phyloP scores from a whole-genome alignment of 64 coral and sea anemone species.

The Anthopleura sola region DNA sequence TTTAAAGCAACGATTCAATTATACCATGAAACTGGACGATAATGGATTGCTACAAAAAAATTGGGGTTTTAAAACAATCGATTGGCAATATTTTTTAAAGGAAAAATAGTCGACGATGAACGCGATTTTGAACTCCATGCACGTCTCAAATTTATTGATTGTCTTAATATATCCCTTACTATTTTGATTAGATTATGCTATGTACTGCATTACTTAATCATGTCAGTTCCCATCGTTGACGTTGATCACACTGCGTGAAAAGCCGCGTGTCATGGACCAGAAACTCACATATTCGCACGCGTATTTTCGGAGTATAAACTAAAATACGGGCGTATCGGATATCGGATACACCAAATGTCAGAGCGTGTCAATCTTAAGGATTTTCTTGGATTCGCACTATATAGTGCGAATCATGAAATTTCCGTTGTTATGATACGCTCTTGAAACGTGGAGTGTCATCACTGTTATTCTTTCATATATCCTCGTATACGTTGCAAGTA shows the following conservation, averaged over 20 bases:
- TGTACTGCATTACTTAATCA: no score
- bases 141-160: no score
- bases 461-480: background rate
- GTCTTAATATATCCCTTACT: no score
- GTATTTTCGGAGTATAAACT: background rate
- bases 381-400: slow-evolving; percentile 14
- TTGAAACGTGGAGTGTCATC: background rate
- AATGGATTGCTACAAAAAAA: no score
- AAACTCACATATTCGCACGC: background rate
- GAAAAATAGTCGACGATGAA: no score
- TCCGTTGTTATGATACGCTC: background rate
- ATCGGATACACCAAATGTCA: background rate
- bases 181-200: no score
- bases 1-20: no score
- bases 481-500: slow-evolving; percentile 1
- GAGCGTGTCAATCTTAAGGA: background rate
- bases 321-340: slow-evolving; percentile 6
- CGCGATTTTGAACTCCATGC: no score
- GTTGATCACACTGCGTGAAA: background rate
- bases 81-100: no score
- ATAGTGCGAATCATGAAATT: background rate
- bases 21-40: no score
- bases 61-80: no score
- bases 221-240: no score
- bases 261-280: background rate